Evolutionary conservation across 2,888 invertebrate species (phyloP), one percentile per base, ranked within the genome.

Genomic region (Pseudanteris insignis): DNA sequence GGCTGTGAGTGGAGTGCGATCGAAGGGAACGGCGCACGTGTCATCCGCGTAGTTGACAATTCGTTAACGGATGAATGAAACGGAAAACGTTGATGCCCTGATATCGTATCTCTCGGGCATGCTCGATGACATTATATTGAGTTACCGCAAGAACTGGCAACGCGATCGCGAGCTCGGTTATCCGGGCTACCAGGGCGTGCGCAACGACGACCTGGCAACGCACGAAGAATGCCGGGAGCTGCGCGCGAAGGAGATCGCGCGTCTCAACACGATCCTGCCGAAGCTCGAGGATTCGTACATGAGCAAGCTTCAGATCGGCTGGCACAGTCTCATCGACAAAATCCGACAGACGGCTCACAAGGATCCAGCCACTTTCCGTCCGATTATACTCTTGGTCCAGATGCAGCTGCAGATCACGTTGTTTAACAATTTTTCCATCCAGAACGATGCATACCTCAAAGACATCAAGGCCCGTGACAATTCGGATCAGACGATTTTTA

Each of bases 61-160:
- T 21, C 7, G 21, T 21, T 21, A 5, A 7, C 21, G 7, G 51
- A 50, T 51, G 48, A 59, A 59, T 36, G 51, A 59, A 51, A 51
- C 46, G 15, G 61, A 64, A 18, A 61, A 66, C 44, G 48, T 62
- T 38, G 66, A 69, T 40, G 62, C 57, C 10, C 65, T 66, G 58
- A 47, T 68, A 33, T 58, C 58, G 26, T 67, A 67, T 38, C 57
- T 69, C 18, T 57, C 57, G 10, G 38, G 48, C 8, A 59, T 78
- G 15, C 68, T 78, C 33, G 68, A 74, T 33, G 72, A 73, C 53
- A 75, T 79, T 25, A 68, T 77, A 8, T 58, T 66, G 26, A 72
- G 70, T 59, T 79, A 76, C 51, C 74, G 74, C 37, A 71, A 67
- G 13, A 67, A 71, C 37, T 81, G 80, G 80, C 69, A 72, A 36